Base-by-base conservation (phyloP, 1,140 invertebrate species). In the Reticulitermes speratus region DNA sequence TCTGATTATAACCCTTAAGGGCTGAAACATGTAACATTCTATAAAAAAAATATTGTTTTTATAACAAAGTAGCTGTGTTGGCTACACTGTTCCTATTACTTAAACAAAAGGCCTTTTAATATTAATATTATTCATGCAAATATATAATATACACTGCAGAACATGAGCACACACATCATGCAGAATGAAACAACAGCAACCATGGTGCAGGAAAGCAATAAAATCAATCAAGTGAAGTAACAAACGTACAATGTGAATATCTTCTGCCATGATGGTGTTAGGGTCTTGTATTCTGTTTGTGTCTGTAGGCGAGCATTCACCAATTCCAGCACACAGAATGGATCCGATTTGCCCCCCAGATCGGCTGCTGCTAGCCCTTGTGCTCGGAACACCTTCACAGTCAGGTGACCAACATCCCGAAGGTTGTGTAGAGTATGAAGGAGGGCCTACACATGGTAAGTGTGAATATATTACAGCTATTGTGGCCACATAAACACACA, bases 271-370 rank as follows among this genome's bases (percentile, higher is more conserved):
- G 96, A 97, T 0, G 99, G 99, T 84, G 95, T 94, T 7, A 99
- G 92, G 0, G 98, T 99, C 91, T 99, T 99, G 90, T 99, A 99
- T 90, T 99, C 98, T 1, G 99, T 99, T 90, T 99, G 98, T 0
- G 99, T 99, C 91, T 99, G 98, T 69, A 99, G 92, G 84, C 98
- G 93, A 1, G 97, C 94, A 91, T 99, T 99, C 7, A 97, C 96
- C 84, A 99, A 91, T 91, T 99, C 98, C 3, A 99, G 89, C 1
- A 99, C 98, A 92, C 97, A 99, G 91, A 99, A 99, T 1, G 99
- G 99, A 92, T 99, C 99, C 88, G 96, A 97, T 89, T 97, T 98
- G 0, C 98, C 97, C 12, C 97, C 97, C 44, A 99, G 91, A 90
- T 99, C 98, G 0, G 97, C 97, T 0, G 97, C 96, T 0, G 96